These are phyloP conservation scores for Akabosia matsudoensis DNA, from an alignment of 1,140 invertebrate genomes.

Conservation along the genomic window DNA sequence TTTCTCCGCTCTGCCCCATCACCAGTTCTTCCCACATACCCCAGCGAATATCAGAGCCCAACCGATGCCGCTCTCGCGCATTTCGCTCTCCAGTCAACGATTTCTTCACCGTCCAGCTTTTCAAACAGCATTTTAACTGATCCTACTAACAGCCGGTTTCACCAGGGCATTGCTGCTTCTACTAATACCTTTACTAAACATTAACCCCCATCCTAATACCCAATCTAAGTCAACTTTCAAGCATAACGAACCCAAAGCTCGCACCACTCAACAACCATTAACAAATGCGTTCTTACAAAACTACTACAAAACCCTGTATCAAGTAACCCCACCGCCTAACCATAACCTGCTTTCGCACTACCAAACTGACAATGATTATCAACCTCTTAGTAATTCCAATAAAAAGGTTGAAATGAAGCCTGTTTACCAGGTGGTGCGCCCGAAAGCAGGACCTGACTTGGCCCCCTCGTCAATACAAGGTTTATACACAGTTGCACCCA, in stretches of 20 bases:
- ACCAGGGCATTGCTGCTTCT: not conserved
- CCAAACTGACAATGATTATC: not conserved
- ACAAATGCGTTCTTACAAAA: not conserved
- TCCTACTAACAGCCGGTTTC: not conserved
- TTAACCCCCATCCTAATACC: not conserved
- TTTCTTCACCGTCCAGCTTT: not conserved
- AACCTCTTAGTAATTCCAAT: not conserved
- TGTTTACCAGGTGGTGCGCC: not conserved
- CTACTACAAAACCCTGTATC: not conserved
- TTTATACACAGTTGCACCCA: constrained; percentile 8
- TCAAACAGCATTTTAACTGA: too few species aligned
- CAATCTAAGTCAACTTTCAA: too few species aligned
- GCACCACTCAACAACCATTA: not conserved
- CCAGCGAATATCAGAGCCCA: not conserved
- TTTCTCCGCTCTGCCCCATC: not conserved
- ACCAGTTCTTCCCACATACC: not conserved
- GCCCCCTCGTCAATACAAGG: not conserved
- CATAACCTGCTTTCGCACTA: not conserved
- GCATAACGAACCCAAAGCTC: not conserved
- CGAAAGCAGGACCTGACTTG: not conserved
- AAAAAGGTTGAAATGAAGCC: not conserved
- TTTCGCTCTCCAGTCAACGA: not conserved
- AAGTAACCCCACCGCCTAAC: not conserved
- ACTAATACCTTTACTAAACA: not conserved
- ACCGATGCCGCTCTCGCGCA: not conserved